These are phyloP conservation scores for Platysternon megacephalum DNA, from an alignment of 2,113 vertebrate genomes.

Conservation along the genomic window DNA sequence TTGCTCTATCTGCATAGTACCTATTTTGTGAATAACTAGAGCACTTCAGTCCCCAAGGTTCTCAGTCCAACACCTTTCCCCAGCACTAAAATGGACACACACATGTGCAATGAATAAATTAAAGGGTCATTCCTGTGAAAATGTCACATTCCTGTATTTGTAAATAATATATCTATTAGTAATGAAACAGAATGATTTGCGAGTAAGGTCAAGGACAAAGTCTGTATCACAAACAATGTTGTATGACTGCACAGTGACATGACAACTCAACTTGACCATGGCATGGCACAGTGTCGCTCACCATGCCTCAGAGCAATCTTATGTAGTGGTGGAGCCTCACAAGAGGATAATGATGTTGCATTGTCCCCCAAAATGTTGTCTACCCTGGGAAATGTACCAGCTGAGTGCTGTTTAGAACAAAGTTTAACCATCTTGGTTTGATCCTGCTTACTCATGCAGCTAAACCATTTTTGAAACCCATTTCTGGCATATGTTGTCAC, in stretches of 20 bases:
- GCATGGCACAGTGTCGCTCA: background rate
- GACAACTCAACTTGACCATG: background rate
- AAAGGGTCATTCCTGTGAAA: too few species aligned
- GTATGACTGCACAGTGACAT: background rate
- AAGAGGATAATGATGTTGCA: background rate
- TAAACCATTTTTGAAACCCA: too few species aligned
- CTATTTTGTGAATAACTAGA: too few species aligned
- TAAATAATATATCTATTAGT: background rate
- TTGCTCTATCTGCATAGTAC: too few species aligned
- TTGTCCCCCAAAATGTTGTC: background rate
- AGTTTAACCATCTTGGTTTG: background rate
- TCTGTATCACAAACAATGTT: too few species aligned
- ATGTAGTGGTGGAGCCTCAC: background rate
- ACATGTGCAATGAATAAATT: too few species aligned
- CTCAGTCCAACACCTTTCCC: too few species aligned
- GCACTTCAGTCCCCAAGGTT: too few species aligned
- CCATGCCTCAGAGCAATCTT: background rate
- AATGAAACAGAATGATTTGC: background rate
- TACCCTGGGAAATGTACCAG: background rate
- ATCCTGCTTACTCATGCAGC: too few species aligned
- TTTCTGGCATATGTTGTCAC: background rate
- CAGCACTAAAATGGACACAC: too few species aligned
- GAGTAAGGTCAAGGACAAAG: background rate
- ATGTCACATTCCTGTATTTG: too few species aligned
- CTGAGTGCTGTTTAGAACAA: background rate